Conservation (phyloP, 2,113 vertebrate genomes). For the Pelodiscus sinensis region DNA sequence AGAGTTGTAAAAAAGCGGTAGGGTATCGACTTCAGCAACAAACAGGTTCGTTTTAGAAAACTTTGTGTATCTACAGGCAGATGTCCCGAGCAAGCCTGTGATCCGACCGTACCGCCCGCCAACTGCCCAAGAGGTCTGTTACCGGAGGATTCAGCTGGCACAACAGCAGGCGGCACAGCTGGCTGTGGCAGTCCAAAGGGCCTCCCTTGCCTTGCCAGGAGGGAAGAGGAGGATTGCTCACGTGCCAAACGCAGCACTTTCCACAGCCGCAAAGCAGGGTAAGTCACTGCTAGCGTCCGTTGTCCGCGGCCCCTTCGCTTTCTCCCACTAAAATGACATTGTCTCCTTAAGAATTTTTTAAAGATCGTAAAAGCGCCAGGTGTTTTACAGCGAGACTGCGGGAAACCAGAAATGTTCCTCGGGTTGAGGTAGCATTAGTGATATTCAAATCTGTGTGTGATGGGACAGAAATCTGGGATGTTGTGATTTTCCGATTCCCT, state of each 20-base stretch:
- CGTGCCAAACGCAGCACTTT: slow-evolving; percentile 75
- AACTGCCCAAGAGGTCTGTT: slow-evolving; percentile 93
- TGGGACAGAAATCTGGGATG: not conserved
- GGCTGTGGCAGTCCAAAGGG: slow-evolving; percentile 68
- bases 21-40: not conserved
- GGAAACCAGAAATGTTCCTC: not conserved
- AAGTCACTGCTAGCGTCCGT: not conserved
- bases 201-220: slow-evolving; percentile 72
- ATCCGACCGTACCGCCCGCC: slow-evolving; percentile 80
- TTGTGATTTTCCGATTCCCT: not conserved
- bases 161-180: slow-evolving; percentile 85
- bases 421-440: not conserved
- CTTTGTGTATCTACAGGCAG: slow-evolving; percentile 66
- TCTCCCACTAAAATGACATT: not conserved
- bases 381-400: not conserved
- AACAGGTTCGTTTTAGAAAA: not conserved
- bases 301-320: not conserved
- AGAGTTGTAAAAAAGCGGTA: not conserved
- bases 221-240: slow-evolving; percentile 92
- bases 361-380: not conserved
- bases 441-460: not conserved
- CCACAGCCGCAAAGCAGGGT: slow-evolving; percentile 76
- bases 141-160: slow-evolving; percentile 90
- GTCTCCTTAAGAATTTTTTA: rapidly evolving
- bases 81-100: slow-evolving; percentile 70